Evolutionary conservation across 2,113 vertebrate genomes (phyloP).

Genomic region (Hoplias malabaricus): DNA sequence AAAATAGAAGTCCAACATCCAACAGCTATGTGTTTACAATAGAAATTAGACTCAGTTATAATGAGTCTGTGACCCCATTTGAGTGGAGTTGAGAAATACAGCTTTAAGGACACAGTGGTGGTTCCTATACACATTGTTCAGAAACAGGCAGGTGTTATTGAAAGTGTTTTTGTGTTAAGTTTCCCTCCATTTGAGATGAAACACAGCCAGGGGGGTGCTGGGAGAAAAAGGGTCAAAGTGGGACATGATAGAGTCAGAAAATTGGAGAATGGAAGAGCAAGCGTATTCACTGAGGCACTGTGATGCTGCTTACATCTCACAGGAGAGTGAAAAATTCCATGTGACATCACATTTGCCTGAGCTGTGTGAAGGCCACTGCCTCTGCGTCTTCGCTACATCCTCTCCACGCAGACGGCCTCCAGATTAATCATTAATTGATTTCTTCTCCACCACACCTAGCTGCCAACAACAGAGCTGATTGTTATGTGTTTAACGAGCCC

Average conservation of each 20-base stretch:
- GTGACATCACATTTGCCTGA: conserved; percentile 22
- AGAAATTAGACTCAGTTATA: too few relatives aligned
- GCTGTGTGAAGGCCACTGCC: neutral
- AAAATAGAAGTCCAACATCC: too few relatives aligned
- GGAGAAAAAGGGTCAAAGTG: neutral
- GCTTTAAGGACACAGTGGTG: too few relatives aligned
- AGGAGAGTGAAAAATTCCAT: conserved; percentile 10
- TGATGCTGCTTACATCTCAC: neutral
- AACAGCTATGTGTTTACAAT: too few relatives aligned
- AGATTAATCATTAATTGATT: conserved; percentile 3
- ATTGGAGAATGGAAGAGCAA: neutral
- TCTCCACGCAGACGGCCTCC: neutral
- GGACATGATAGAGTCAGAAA: neutral
- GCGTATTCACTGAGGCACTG: neutral
- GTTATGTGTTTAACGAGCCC: conserved; percentile 14
- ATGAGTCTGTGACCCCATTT: too few relatives aligned
- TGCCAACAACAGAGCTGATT: neutral
- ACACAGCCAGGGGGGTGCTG: neutral
- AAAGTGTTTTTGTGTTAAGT: neutral
- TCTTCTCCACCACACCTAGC: neutral
- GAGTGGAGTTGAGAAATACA: too few relatives aligned
- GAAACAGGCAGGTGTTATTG: too few relatives aligned
- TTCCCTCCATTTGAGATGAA: neutral
- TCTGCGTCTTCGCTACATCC: neutral
- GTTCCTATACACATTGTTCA: too few relatives aligned